These are phyloP conservation scores for Austrofundulus limnaeus DNA, from an alignment of 2,113 vertebrate genomes.

Conservation along the genomic window DNA sequence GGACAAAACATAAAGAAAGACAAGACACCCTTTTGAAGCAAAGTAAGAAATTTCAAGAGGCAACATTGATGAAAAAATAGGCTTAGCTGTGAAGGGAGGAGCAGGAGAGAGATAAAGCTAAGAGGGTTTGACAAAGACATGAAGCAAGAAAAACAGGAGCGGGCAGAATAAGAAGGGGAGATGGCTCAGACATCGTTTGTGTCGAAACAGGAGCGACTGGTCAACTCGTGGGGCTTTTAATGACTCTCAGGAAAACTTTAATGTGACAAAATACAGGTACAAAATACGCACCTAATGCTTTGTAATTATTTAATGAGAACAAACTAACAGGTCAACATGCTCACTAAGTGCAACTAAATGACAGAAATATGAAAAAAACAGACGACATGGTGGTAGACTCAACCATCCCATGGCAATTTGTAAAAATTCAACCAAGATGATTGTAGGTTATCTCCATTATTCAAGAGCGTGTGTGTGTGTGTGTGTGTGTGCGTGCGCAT, in stretches of 20 bases:
- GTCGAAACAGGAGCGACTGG: conserved; percentile 16
- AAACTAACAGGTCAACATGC: too few relatives aligned
- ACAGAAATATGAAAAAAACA: too few relatives aligned
- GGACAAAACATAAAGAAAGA: neutral
- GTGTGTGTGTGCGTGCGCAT: neutral
- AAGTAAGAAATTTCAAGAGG: conserved; percentile 3
- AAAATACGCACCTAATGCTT: too few relatives aligned
- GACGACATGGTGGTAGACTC: too few relatives aligned
- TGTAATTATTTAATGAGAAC: too few relatives aligned
- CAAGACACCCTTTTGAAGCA: conserved; percentile 4
- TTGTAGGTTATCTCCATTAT: conserved; percentile 14
- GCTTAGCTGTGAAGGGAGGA: neutral
- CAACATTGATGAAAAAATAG: conserved; percentile 6
- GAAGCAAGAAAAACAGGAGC: conserved; percentile 27
- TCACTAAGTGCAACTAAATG: too few relatives aligned
- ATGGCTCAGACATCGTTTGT: conserved; percentile 2
- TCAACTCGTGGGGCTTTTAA: conserved; percentile 1
- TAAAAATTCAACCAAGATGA: neutral
- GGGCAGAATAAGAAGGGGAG: conserved; percentile 6
- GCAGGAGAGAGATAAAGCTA: conserved; percentile 16
- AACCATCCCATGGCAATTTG: too few relatives aligned
- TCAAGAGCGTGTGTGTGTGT: neutral
- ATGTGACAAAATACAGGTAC: neutral
- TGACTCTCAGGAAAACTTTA: conserved; percentile 1
- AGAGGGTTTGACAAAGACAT: conserved; percentile 45